phyloP scores from a whole-genome alignment of 2,888 invertebrate genomes.

The Meghimatium bilineatum region DNA sequence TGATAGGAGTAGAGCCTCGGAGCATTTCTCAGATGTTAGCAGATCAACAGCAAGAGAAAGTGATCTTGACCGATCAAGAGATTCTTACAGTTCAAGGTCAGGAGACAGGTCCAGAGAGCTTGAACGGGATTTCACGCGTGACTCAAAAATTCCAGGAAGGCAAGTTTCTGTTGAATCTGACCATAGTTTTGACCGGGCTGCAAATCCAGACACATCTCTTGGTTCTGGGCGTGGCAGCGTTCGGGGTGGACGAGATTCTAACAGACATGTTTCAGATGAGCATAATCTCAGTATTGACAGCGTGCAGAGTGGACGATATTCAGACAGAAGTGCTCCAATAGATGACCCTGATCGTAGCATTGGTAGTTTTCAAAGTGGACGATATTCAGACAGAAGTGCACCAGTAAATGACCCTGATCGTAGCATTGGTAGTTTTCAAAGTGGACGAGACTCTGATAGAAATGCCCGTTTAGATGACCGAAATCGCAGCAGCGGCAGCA shows the following conservation, averaged over 20 bases:
- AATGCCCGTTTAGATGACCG: neutral
- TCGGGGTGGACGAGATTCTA: neutral
- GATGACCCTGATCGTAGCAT: neutral
- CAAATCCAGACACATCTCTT: neutral
- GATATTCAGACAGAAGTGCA: neutral
- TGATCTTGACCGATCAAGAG: conserved; percentile 30
- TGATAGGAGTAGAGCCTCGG: conserved; percentile 17
- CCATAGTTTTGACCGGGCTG: neutral
- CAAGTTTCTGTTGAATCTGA: conserved; percentile 32
- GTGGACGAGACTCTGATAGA: too few relatives aligned
- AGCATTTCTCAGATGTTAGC: neutral
- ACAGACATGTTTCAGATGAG: neutral
- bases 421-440: too few relatives aligned
- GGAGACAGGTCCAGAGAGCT: conserved; percentile 13
- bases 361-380: neutral
- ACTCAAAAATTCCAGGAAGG: neutral
- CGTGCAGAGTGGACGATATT: neutral
- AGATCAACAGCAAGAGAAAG: neutral
- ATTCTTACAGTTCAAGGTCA: conserved; percentile 19
- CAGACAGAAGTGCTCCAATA: neutral
- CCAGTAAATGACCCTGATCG: too few relatives aligned
- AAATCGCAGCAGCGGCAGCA: neutral
- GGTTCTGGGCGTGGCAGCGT: conserved; percentile 1
- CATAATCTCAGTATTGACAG: neutral
- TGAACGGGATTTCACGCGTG: neutral